Conservation (phyloP, 2,797 vertebrate species). For the Dendrocincla tyrannina region DNA sequence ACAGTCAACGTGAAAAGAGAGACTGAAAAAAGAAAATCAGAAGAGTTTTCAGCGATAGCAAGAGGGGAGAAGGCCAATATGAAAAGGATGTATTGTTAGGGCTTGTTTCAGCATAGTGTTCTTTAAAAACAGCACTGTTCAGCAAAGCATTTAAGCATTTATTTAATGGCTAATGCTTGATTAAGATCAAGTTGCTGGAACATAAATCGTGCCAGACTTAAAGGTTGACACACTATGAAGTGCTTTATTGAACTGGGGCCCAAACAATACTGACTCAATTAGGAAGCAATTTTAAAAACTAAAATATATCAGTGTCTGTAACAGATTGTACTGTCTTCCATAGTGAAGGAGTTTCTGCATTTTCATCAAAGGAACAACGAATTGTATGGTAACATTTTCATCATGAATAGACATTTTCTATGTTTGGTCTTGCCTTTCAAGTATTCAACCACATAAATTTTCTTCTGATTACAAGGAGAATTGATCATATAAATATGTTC, state of each 20-base stretch:
- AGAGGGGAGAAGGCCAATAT: neutral
- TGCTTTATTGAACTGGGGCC: neutral
- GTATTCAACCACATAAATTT: neutral
- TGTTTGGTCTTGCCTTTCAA: neutral
- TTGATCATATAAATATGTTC: neutral
- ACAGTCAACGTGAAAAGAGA: neutral
- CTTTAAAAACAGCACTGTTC: neutral
- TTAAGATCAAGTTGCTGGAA: slow-evolving; percentile 7
- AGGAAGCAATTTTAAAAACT: neutral
- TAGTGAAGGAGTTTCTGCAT: neutral
- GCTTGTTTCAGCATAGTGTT: neutral
- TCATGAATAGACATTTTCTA: neutral
- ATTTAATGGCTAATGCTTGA: slow-evolving; percentile 15
- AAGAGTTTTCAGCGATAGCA: neutral
- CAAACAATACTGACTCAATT: neutral
- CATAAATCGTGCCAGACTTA: neutral
- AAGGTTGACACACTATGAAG: neutral
- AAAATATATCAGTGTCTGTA: neutral
- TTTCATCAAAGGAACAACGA: neutral
- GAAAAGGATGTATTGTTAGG: neutral
- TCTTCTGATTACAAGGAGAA: neutral
- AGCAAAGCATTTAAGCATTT: neutral
- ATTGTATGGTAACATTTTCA: neutral
- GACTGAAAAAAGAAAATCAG: neutral
- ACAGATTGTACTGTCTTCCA: slow-evolving; percentile 1